Base-by-base conservation (phyloP, 2,797 vertebrate species). In the Pteropus rufus region DNA sequence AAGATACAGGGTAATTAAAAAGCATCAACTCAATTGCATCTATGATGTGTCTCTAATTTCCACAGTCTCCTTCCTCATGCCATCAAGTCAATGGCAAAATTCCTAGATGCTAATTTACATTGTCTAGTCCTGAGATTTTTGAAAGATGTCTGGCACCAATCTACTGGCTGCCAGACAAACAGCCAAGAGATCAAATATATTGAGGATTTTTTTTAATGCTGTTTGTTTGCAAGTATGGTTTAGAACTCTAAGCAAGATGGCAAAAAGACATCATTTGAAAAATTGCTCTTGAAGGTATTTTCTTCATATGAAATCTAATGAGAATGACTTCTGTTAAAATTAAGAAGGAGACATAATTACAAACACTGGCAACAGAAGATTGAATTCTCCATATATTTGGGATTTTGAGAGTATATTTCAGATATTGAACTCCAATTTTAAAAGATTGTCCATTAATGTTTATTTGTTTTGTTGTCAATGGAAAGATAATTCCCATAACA, bases 51-150 rank as follows among this genome's bases (percentile, higher is more conserved):
- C 29, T 93, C 79, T 75, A 89, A 89, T 36, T 64, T 72, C 67
- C 88, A 14, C 10, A 8, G 0, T 44, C 41, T 89, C 94, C 70
- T 34, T 94, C 44, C 72, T 79, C 26, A 58, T 54, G 23, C 62
- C 60, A 79, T 94, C 64, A 95, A 94, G 46, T 56, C 75, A 89
- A 83, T 95, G 79, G 34, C 62, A 91, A 52, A 56, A 89, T 83
- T 96, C 56, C 89, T 94, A 65, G 31, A 76, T 93, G 52, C 7
- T 91, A 39, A 96, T 86, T 93, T 80, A 69, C 58, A 39, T 72
- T 90, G 81, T 94, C 91, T 91, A 34, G 23, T 8, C 36, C 36
- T 77, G 65, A 83, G 58, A 39, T 4, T 86, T 93, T 95, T 77
- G 36, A 84, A 56, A 94, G 52, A 94, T 89, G 79, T 80, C 88